These are phyloP conservation scores for Helobdella robusta DNA, from an alignment of 2,888 invertebrate species.

Conservation along the genomic window DNA sequence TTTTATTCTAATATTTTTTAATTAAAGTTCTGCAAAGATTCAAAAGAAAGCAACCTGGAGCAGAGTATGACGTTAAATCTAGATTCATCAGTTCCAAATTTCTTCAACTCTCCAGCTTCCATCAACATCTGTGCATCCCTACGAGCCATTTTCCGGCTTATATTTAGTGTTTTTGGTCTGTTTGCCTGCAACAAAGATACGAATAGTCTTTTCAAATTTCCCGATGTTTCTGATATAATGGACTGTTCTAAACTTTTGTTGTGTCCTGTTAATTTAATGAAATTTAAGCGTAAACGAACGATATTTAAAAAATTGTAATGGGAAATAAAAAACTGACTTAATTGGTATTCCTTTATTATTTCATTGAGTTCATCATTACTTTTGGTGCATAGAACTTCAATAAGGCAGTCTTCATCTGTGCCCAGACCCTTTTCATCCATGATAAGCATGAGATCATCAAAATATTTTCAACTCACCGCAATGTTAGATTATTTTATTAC, in stretches of 20 bases:
- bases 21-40: neutral
- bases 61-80: conserved; percentile 47
- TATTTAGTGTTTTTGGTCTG: conserved; percentile 40
- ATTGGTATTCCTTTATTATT: conserved; percentile 45
- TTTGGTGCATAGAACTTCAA: conserved; percentile 48
- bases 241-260: conserved; percentile 37
- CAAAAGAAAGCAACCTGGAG: conserved; percentile 34
- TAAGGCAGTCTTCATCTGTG: conserved; percentile 48
- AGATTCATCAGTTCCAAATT: conserved; percentile 50
- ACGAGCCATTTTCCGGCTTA: conserved; percentile 33
- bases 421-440: conserved; percentile 50
- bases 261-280: conserved; percentile 29
- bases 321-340: conserved; percentile 38
- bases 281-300: neutral
- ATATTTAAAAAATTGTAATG: neutral
- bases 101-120: conserved; percentile 47
- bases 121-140: conserved; percentile 37
- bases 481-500: no score
- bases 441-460: no score
- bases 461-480: no score
- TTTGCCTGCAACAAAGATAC: conserved; percentile 39
- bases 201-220: conserved; percentile 38
- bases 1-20: neutral
- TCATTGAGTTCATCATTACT: conserved; percentile 45
- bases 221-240: conserved; percentile 39